Base-by-base conservation (phyloP, 2,797 vertebrate genomes). In the Myotis planiceps region DNA sequence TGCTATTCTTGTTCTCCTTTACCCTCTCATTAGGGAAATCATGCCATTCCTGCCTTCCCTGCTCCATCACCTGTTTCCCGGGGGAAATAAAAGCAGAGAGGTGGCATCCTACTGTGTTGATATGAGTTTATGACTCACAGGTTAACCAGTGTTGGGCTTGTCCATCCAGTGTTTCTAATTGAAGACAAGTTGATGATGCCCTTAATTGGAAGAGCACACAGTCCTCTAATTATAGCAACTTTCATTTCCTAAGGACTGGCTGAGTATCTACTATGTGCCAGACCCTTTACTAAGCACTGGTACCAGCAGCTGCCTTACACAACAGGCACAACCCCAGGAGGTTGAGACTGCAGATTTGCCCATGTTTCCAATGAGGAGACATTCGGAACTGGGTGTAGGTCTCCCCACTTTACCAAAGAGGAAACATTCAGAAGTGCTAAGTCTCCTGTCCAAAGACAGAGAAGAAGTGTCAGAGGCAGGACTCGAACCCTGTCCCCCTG, bases 21-120 rank as follows among this genome's bases (percentile, higher is more conserved):
- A 37, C 47, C 58, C 65, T 72, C 45, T 85, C 55, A 91, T 79
- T 53, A 34, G 55, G 81, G 68, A 87, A 88, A 82, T 58, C n/a
- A 47, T 9, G 8, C 9, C 34, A 51, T 51, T 85, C 51, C 58
- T 60, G 42, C 68, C 60, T 94, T 87, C 49, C 42, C 6, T 15
- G 45, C 63, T 60, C 68, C 55, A 32, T 58, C 15, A 7, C 37
- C 58, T 75, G 69, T 81, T 79, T 78, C 91, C 49, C 68, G 9
- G 6, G 34, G 76, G 45, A 91, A 60, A 81, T 42, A 58, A 71
- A 74, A 74, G n/a, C 60, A 32, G 53, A 65, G 19, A 65, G 18
- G 60, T 60, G 18, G 2, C 15, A 21, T 3, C 63, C 39, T 10
- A 5, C 32, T 72, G 68, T 34, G 60, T 25, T 16, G 49, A 19